Percentiles rank a stretch among this genome's conserved stretches.
These are phyloP conservation scores for Leptodactylus fuscus DNA, from an alignment of 2,113 vertebrate genomes.

Conservation along the genomic window DNA sequence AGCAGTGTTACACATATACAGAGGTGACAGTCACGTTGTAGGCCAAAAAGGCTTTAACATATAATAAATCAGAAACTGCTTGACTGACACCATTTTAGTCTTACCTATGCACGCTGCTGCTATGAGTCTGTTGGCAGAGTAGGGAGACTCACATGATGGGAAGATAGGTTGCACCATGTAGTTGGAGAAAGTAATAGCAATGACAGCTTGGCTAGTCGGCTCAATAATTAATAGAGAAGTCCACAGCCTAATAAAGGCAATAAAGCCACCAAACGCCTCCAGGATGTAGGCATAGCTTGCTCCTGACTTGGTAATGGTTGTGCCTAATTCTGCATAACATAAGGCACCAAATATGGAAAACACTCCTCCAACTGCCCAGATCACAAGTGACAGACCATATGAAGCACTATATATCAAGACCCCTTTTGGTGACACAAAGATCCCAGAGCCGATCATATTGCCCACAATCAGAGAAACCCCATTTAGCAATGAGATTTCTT, in stretches of 20 bases:
- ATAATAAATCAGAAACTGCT: background rate
- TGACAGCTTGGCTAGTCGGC: conserved; percentile 90
- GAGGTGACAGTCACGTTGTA: background rate
- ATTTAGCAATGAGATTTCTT: conserved; percentile 90
- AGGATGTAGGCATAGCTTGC: conserved; percentile 93
- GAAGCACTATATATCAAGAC: conserved; percentile 89
- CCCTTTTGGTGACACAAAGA: conserved; percentile 92
- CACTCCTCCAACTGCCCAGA: conserved; percentile 87
- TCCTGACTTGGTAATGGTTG: conserved; percentile 92
- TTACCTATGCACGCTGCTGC: conserved; percentile 91
- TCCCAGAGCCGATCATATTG: conserved; percentile 94
- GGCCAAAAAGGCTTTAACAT: background rate
- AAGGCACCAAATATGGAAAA: conserved; percentile 91
- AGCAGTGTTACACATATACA: background rate
- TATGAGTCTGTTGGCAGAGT: conserved; percentile 81
- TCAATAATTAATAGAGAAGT: conserved; percentile 92
- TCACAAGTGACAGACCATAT: conserved; percentile 85
- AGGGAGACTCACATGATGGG: conserved; percentile 83
- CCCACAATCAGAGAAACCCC: conserved; percentile 91
- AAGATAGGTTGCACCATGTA: conserved; percentile 92
- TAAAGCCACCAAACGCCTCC: conserved; percentile 86
- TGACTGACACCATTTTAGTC: conserved; percentile 60
- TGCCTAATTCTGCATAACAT: conserved; percentile 92
- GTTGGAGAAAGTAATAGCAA: conserved; percentile 93
- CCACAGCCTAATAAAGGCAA: conserved; percentile 90